Evolutionary conservation across 2,113 vertebrate species (phyloP).

Genomic region (Girardinichthys multiradiatus): DNA sequence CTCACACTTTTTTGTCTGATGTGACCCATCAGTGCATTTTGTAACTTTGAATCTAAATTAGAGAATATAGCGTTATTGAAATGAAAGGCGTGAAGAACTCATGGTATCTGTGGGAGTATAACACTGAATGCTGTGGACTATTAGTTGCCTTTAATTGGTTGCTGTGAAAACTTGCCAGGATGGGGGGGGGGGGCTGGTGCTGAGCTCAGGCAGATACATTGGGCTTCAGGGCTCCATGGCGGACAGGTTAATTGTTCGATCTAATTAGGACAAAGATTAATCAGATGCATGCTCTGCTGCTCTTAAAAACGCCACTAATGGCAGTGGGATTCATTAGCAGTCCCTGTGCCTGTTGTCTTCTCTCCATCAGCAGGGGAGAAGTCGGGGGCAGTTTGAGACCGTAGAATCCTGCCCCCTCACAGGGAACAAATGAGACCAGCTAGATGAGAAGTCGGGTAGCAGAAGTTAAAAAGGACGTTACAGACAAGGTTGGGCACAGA

Average conservation of each 20-base stretch:
- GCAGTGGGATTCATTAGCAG: slow-evolving; percentile 62
- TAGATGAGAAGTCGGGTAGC: slow-evolving; percentile 22
- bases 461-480: neutral
- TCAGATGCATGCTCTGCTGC: slow-evolving; percentile 62
- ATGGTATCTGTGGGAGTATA: no score
- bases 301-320: slow-evolving; percentile 49
- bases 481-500: neutral
- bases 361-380: slow-evolving; percentile 27
- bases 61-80: slow-evolving; percentile 20
- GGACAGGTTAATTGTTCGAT: slow-evolving; percentile 66
- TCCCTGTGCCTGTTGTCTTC: slow-evolving; percentile 24
- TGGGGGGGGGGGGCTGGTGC: slow-evolving; percentile 10
- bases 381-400: slow-evolving; percentile 18
- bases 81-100: slow-evolving; percentile 20
- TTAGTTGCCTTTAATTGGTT: slow-evolving; percentile 19
- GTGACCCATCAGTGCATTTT: slow-evolving; percentile 31
- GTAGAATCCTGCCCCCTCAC: slow-evolving; percentile 26
- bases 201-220: slow-evolving; percentile 49
- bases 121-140: neutral
- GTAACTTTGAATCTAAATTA: slow-evolving; percentile 40
- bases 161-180: slow-evolving; percentile 19
- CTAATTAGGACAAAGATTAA: slow-evolving; percentile 75
- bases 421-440: slow-evolving; percentile 25
- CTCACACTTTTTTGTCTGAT: slow-evolving; percentile 48
- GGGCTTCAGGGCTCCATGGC: slow-evolving; percentile 40